Conservation (phyloP, 2,797 vertebrate genomes). For the Tapera naevia region DNA sequence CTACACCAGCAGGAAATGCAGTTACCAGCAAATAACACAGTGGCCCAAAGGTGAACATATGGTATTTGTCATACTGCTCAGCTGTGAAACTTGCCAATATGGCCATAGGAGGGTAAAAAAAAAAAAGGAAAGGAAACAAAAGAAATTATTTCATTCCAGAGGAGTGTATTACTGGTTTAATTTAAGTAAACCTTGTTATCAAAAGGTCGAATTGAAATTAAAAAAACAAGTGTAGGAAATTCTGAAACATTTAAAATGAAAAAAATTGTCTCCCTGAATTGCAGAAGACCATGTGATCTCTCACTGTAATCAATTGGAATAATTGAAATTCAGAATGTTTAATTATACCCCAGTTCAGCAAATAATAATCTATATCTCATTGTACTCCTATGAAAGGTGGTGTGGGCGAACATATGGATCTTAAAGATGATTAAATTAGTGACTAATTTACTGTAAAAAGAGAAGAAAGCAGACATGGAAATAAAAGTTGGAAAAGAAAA, state of each 20-base stretch:
- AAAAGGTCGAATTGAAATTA: not conserved
- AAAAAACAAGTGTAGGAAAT: not conserved
- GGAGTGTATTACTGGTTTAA: not conserved
- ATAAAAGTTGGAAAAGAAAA: conserved; percentile 1
- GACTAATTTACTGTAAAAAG: conserved; percentile 34
- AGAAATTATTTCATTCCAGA: not conserved
- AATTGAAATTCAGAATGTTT: conserved; percentile 27
- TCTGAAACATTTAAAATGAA: not conserved
- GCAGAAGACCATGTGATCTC: not conserved
- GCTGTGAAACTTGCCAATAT: conserved; percentile 42
- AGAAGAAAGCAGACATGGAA: conserved; percentile 12
- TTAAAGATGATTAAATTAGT: conserved; percentile 59
- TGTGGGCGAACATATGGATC: not conserved
- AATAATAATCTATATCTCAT: conserved; percentile 43
- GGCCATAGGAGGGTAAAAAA: not conserved
- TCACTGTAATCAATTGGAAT: not conserved
- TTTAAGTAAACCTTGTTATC: not conserved
- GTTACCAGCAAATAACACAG: conserved; percentile 56
- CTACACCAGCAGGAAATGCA: conserved; percentile 42
- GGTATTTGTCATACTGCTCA: conserved; percentile 64
- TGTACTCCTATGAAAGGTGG: conserved; percentile 7
- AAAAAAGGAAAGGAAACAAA: not conserved
- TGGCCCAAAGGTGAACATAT: conserved; percentile 68
- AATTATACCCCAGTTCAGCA: conserved; percentile 27
- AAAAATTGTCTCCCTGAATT: not conserved